Base-by-base conservation (phyloP, 1,140 invertebrate genomes). In the Riptortus pedestris region DNA sequence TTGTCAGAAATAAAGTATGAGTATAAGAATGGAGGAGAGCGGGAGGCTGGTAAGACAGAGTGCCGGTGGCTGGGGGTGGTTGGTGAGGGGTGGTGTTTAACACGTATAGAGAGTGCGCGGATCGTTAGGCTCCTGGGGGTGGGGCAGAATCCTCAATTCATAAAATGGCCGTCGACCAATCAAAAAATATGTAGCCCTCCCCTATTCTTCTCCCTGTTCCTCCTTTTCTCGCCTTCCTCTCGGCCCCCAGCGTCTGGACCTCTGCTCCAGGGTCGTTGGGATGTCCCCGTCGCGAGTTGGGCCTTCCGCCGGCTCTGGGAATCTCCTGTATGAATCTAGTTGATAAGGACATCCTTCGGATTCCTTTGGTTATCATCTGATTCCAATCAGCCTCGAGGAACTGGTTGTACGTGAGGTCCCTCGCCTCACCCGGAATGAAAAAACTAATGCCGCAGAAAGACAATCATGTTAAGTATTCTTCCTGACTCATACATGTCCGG, bases 111-210 rank as follows among this genome's bases (percentile, higher is more conserved):
- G 62, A 24, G 62, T 51, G 51, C 16, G 64, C 60, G 45, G 43
- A 45, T 64, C 64, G 27, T 38, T 38, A 57, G 38, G 33, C 61
- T 24, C 7, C 47, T 2, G 9, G 18, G 18, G n/a, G n/a, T 2
- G 26, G 28, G 60, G 43, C 51, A 60, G n/a, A n/a, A 66, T 64
- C 58, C 59, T 62, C 63, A 66, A 67, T 67, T 67, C 66, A 67
- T 67, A 67, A 67, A 67, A 67, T 67, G 66, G 66, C 66, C 63
- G 66, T 64, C 66, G 63, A 64, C 65, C 65, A 66, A 66, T 66
- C 63, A 65, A 67, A 67, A 67, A 67, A 45, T 57, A 33, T 59
- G 33, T 29, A 51, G 63, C 63, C 58, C 47, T 22, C n/a, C 62
- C 51, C 45, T 14, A 14, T 52, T 27, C 38, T 38, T 27, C 58